Base-by-base conservation (phyloP, 2,113 vertebrate genomes). In the Corythornis madagascariensis region DNA sequence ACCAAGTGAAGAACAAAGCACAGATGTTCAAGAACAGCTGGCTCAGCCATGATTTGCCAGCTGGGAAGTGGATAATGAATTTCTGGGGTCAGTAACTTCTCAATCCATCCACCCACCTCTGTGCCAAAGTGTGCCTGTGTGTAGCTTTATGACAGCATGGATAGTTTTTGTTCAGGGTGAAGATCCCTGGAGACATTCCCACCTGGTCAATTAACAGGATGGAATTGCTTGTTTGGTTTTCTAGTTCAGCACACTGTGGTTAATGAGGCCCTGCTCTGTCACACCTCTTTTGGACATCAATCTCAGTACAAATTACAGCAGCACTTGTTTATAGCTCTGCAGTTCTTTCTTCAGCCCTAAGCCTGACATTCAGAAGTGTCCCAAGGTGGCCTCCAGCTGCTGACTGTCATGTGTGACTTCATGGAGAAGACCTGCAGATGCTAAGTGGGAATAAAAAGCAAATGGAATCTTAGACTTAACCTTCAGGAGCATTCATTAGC, bases 31-130 rank as follows among this genome's bases (percentile, higher is more conserved):
- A 11, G 53, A n/a, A 38, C 0, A 0, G 22, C 35, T 66, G 40
- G 21, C 50, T 78, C 38, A 63, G 15, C 25, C 52, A 1, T 17
- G 29, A 13, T 78, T 64, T 48, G 26, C 38, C 21, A 57, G 16
- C 67, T 31, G 19, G 53, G 17, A 77, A 63, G 56, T 17, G 26
- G 10, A 47, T 52, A 38, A 26, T 74, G 38, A 59, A 31, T 81
- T 81, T 90, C 31, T 38, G 15, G 14, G 4, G 67, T 55, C 59
- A 31, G 16, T 57, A 77, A 63, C 31, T 31, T 84, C 71, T 76
- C 29, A n/a, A 0, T 74, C 16, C 56, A 0, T 42, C 45, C 5
- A 0, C 64, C 33, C 17, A 10, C 31, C 19, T 25, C n/a, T 69
- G 48, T 35, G 33, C 74, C 38, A 38, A 89, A 20, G 35, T 11